Conservation (phyloP, 2,797 vertebrate species). For the Anableps anableps region DNA sequence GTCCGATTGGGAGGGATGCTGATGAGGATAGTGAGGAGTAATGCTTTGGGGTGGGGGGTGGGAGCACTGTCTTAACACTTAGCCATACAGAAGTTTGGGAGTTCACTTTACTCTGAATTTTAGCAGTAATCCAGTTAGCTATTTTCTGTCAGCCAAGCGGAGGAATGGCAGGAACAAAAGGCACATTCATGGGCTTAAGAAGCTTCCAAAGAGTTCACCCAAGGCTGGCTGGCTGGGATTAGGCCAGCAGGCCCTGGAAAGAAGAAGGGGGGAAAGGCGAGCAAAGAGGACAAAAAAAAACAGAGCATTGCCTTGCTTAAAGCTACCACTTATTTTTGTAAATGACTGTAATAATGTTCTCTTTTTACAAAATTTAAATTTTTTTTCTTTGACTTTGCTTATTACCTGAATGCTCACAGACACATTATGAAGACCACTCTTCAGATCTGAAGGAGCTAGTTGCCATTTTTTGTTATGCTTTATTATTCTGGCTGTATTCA, state of each 20-base stretch:
- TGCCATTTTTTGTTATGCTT: not conserved
- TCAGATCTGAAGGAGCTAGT: constrained; percentile 54
- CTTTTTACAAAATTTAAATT: constrained; percentile 11
- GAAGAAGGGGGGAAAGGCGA: constrained; percentile 72
- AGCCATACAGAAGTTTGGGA: constrained; percentile 85
- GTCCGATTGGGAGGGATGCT: constrained; percentile 71
- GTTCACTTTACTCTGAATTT: constrained; percentile 89
- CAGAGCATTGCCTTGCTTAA: constrained; percentile 71
- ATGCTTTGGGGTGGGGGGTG: constrained; percentile 41
- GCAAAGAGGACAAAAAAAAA: constrained; percentile 75
- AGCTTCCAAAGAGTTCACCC: constrained; percentile 86
- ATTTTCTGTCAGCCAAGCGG: constrained; percentile 89
- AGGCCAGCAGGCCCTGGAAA: constrained; percentile 83
- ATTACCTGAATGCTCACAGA: constrained; percentile 55
- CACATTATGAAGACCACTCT: not conserved
- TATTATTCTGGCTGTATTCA: constrained; percentile 47
- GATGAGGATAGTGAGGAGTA: constrained; percentile 68
- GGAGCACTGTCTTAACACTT: constrained; percentile 75
- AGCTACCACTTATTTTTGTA: constrained; percentile 80
- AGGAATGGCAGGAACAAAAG: constrained; percentile 88
- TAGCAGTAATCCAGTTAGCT: constrained; percentile 89
- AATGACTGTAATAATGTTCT: constrained; percentile 78
- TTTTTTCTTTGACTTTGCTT: constrained; percentile 51
- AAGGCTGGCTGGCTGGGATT: constrained; percentile 85
- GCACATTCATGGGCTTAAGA: constrained; percentile 87